phyloP scores from a whole-genome alignment of 2,888 invertebrate genomes.

The Onthophagus sagittarius region DNA sequence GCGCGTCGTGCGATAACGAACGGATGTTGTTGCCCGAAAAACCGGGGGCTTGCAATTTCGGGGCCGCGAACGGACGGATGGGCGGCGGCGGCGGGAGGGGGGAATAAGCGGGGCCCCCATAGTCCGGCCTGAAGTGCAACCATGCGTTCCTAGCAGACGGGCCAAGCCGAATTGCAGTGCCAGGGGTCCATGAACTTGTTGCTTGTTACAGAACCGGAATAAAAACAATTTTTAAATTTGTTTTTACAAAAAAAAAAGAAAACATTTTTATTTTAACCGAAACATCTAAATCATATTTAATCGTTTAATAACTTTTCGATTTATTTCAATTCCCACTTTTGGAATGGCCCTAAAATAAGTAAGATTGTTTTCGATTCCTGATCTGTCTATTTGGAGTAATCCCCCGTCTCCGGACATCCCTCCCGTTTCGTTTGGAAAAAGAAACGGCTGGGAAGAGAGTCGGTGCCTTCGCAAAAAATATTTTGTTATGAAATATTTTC shows the following conservation, averaged over 20 bases:
- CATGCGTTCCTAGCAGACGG: constrained; percentile 50
- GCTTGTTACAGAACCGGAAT: neutral
- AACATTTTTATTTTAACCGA: too few relatives aligned
- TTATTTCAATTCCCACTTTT: too few relatives aligned
- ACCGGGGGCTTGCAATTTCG: neutral
- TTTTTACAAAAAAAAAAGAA: too few relatives aligned
- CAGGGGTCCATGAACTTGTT: constrained; percentile 42
- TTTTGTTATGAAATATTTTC: neutral
- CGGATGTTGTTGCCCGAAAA: neutral
- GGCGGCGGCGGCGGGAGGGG: neutral
- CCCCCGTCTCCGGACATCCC: neutral
- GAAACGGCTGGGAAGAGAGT: neutral
- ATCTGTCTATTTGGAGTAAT: neutral
- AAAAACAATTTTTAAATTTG: neutral
- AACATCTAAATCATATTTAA: too few relatives aligned
- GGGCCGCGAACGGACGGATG: neutral
- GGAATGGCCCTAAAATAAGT: neutral
- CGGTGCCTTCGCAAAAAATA: neutral
- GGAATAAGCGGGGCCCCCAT: constrained; percentile 37
- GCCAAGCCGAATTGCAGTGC: constrained; percentile 44
- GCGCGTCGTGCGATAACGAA: neutral
- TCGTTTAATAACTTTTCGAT: too few relatives aligned
- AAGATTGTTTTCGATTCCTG: neutral
- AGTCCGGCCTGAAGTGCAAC: constrained; percentile 48
- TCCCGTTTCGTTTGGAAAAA: neutral